Conservation (phyloP, 2,888 invertebrate genomes). For the Biston stratarius region DNA sequence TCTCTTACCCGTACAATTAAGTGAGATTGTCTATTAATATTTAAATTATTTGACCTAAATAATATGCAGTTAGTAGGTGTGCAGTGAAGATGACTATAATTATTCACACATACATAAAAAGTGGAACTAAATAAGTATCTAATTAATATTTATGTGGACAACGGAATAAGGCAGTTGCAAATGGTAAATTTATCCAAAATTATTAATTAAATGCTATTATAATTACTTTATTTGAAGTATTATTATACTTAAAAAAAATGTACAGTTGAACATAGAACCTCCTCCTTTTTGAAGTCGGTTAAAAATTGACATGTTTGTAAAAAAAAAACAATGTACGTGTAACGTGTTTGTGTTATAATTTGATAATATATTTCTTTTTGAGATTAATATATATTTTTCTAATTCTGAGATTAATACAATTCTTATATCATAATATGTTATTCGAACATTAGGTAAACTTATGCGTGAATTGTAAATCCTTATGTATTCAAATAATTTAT, state of each 20-base stretch:
- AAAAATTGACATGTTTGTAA: no score
- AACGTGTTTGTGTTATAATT: no score
- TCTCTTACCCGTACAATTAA: background rate
- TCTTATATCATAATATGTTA: no score
- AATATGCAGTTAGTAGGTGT: conserved; percentile 14
- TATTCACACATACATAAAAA: conserved; percentile 11
- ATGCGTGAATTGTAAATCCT: no score
- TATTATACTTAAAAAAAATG: background rate
- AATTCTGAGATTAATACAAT: no score
- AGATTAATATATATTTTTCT: no score
- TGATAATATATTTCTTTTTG: no score
- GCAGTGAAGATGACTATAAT: conserved; percentile 11
- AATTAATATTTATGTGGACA: conserved; percentile 16
- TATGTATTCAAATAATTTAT: no score
- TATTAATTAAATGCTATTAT: background rate
- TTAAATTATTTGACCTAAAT: conserved; percentile 19
- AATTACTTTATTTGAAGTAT: background rate
- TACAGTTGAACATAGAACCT: no score
- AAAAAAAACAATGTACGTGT: no score
- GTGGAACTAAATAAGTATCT: conserved; percentile 7
- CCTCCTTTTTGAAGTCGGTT: no score
- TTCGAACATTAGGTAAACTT: no score
- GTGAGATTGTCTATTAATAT: conserved; percentile 18
- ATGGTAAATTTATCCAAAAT: conserved; percentile 17
- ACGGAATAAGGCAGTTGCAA: conserved; percentile 17